Conservation (phyloP, 2,888 invertebrate species). For the Minunthozetes semirufus region DNA sequence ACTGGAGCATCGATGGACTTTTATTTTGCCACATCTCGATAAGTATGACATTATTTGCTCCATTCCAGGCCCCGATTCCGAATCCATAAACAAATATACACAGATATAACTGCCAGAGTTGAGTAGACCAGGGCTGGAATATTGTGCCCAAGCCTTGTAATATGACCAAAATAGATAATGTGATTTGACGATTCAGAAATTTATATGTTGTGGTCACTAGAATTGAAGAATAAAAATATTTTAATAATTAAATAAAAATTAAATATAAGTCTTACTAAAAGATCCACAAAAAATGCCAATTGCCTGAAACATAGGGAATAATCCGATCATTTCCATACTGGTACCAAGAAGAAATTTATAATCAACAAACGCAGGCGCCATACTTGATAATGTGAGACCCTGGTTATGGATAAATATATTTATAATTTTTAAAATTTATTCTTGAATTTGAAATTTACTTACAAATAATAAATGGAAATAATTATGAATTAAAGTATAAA, state of each 20-base stretch:
- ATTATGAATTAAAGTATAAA: neutral
- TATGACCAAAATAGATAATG: neutral
- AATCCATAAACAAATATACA: conserved; percentile 26
- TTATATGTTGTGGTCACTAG: conserved; percentile 3
- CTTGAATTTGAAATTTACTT: neutral
- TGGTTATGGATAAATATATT: neutral
- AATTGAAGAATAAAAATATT: neutral
- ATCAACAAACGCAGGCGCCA: conserved; percentile 1
- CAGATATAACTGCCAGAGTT: neutral
- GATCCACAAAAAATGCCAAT: neutral
- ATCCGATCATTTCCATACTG: neutral
- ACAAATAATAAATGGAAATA: neutral
- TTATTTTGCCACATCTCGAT: conserved; percentile 34
- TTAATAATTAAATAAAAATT: neutral
- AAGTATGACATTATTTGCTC: conserved; percentile 30
- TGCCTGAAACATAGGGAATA: neutral
- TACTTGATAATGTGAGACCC: neutral
- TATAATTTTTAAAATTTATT: too few relatives aligned
- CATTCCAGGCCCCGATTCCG: conserved; percentile 28
- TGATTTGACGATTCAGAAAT: conserved; percentile 25
- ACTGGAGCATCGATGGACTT: conserved; percentile 32
- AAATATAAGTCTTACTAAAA: neutral
- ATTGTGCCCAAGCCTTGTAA: neutral
- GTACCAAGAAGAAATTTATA: neutral
- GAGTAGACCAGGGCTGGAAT: neutral